Conservation (phyloP, 2,797 vertebrate species). For the Cirrhinus molitorella region DNA sequence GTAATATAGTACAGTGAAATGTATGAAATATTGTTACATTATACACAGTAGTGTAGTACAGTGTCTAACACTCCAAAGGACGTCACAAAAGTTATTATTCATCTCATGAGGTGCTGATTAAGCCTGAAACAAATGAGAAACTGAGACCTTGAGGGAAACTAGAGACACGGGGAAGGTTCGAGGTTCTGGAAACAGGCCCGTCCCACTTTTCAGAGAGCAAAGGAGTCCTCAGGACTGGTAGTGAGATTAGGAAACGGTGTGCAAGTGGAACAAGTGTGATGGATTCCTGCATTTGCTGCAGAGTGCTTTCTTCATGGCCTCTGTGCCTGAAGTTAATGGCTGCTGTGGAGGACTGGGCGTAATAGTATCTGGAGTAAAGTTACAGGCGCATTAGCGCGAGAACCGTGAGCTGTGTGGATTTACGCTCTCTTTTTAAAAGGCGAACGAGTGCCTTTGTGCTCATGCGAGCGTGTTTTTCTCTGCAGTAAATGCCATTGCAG, state of each 20-base stretch:
- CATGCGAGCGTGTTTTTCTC: background rate
- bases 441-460: background rate
- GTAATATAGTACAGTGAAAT: background rate
- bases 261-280: slow-evolving; percentile 77
- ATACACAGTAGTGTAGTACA: background rate
- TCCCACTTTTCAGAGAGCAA: background rate
- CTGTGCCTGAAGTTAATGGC: slow-evolving; percentile 38
- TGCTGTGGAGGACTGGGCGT: slow-evolving; percentile 30
- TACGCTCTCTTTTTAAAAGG: background rate
- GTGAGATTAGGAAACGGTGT: slow-evolving; percentile 74
- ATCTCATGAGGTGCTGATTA: background rate
- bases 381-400: slow-evolving; percentile 44
- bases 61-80: background rate
- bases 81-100: background rate
- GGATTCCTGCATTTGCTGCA: slow-evolving; percentile 20
- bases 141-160: background rate
- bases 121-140: background rate
- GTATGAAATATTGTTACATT: no score
- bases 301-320: slow-evolving; percentile 8
- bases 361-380: slow-evolving; percentile 30
- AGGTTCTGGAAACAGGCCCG: slow-evolving; percentile 29
- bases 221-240: slow-evolving; percentile 31
- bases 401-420: slow-evolving; percentile 6
- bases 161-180: background rate
- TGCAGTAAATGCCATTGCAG: background rate